Percentiles rank a stretch among this genome's conserved stretches.
Conservation (phyloP, 2,113 vertebrate genomes). For the Merops nubicus region DNA sequence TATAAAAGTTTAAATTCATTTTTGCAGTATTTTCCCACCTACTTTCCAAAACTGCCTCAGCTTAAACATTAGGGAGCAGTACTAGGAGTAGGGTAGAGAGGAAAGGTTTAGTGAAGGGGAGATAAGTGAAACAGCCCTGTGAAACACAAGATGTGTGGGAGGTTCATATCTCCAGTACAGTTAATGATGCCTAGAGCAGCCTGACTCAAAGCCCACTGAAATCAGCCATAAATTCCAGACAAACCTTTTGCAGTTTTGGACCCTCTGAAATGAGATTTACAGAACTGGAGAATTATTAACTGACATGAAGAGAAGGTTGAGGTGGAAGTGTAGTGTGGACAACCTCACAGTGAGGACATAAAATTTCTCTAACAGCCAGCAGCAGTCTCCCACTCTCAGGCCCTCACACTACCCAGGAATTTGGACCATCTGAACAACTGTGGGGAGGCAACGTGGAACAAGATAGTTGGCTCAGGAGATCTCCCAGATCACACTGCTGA, state of each 20-base stretch:
- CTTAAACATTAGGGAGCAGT: background rate
- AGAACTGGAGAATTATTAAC: background rate
- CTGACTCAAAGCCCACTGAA: background rate
- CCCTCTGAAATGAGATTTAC: background rate
- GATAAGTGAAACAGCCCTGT: background rate
- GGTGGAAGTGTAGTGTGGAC: accelerated
- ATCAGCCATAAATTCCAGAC: background rate
- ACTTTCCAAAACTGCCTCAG: background rate
- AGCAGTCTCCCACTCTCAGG: background rate
- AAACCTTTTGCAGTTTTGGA: background rate
- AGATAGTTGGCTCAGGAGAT: background rate
- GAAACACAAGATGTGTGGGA: background rate
- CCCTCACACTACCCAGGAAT: background rate
- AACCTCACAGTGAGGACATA: accelerated
- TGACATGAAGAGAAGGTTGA: background rate
- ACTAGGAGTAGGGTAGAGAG: background rate
- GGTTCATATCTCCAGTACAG: background rate
- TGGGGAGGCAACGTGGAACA: background rate
- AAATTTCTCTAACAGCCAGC: background rate
- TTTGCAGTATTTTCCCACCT: background rate
- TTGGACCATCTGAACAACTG: background rate
- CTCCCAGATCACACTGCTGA: background rate
- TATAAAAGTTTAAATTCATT: background rate
- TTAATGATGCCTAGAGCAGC: background rate
- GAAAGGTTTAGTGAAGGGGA: background rate